Evolutionary conservation across 2,113 vertebrate species (phyloP), one percentile per base, ranked within the genome.

Genomic region (Notothenia coriiceps): DNA sequence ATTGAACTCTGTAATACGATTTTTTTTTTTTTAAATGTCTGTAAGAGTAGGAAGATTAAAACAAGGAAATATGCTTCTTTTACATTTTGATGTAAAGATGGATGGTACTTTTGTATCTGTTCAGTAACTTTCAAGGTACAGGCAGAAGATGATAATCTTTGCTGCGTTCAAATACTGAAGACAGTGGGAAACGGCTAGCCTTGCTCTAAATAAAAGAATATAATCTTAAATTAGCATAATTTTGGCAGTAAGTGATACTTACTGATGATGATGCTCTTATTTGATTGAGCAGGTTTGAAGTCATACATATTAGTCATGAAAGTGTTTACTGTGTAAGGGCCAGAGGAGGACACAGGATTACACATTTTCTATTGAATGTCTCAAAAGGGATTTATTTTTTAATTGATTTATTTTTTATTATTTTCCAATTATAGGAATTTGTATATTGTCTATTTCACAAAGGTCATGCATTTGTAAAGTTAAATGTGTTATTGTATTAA

Each of bases 391-490:
- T 40, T 40, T 29, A 29, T 74, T 25, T 17, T 70, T 55, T 78
- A 10, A 84, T 83, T 77, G 20, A 77, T 86, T 76, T 56, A 70
- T 79, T 76, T 82, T 76, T 63, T 1, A 87, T 90, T 86, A 50
- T 63, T 84, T 78, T 80, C 13, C 49, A 5, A 65, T 61, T 62
- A 54, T 62, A 73, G n/a, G 8, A 22, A 3, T 68, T 2, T 59
- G 59, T 20, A 29, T 25, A 5, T 56, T 51, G 1, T 70, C 50
- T 70, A 66, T 60, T 61, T 63, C 63, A 59, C 20, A 56, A 2
- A 64, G 9, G 9, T 63, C 35, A 22, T 73, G 17, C 2, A 77
- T 63, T 74, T 82, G 60, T 73, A 29, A 74, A 50, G 44, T 71
- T 59, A 51, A 10, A 13, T 46, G 29, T 56, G 13, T 7, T 17